Evolutionary conservation across 2,113 vertebrate species (phyloP), one percentile per base, ranked within the genome.

Genomic region (Labeo catla): DNA sequence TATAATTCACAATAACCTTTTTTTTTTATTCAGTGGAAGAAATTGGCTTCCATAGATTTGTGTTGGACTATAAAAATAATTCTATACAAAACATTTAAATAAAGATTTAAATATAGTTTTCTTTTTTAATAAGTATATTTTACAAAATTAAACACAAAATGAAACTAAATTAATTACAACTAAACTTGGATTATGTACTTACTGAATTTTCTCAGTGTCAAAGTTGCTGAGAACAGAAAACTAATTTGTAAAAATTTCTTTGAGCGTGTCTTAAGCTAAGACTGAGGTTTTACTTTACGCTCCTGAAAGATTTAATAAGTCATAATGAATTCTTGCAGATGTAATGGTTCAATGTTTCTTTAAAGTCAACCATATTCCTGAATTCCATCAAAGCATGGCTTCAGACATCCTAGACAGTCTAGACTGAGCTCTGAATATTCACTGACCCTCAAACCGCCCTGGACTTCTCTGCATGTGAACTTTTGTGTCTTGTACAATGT

Each of bases 401-500:
- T 15, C 23, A 77, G 23, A 77, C n/a, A 77, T 77, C 23, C 23
- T 13, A 19, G 76, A 36, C 61, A 39, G 34, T 36, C 19, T 23
- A 49, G 12, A 52, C 47, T 21, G 16, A 36, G 28, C 63, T 45
- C 66, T 57, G 16, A 59, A 74, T 84, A 84, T 59, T 50, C 28
- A 13, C 43, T 57, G 82, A 73, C 21, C 68, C 50, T 59, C 8
- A 12, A 16, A 21, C 47, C 1, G 3, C 34, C 2, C 2, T 57
- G 76, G 28, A 57, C 28, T 78, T 43, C 39, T 61, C 36, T 43
- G 34, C 77, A 45, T 83, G 65, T 72, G 47, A 54, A 65, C 61
- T n/a, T 70, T 83, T 52, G 65, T 43, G 9, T 72, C 81, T 54
- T 3, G 49, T 39, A 47, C 81, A 72, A 9, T 83, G 47, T 57